Evolutionary conservation across 2,888 invertebrate genomes (phyloP), one percentile per base, ranked within the genome.

Genomic region (Dioctria rufipes): DNA sequence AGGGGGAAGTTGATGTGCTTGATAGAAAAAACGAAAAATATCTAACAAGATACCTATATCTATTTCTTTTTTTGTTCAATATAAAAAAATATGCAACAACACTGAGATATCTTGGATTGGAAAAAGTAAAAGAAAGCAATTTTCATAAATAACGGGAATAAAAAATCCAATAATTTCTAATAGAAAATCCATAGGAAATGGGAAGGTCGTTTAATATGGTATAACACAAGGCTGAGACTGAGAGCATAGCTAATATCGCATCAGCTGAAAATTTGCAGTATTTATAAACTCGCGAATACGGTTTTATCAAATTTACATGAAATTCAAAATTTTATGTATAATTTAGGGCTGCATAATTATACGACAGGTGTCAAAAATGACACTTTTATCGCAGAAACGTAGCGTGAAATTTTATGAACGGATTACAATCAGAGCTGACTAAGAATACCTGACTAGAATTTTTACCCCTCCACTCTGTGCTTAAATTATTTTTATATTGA

Each of bases 321-420:
- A 66, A 40, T 54, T 78, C 66, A 66, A 78, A 78, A 66, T 40
- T 78, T 78, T 54, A 78, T 78, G 66, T 78, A 46, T 40, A 78
- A 78, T 66, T 54, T 65, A 42, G 60, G 69, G 51, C 69, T 61
- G 67, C 25, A 43, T 40, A 80, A 25, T 25, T 43, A 66, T 51
- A 63, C 77, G 80, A 80, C 80, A 80, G 80, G 80, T 80, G 80
- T 66, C 67, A 66, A 42, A 40, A 80, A 80, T 67, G 75, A 25
- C 43, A 66, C 66, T 80, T 80, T 80, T 80, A 77, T 80, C 58
- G 69, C 61, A 37, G 39, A 60, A 66, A 66, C 66, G 78, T 58
- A 42, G 40, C 77, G 77, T 77, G 77, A 77, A 77, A 63, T 77
- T 77, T 77, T 77, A 63, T 63, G 61, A 58, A 51, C 37, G 49